Evolutionary conservation across 1,140 invertebrate species (phyloP), one percentile per base, ranked within the genome.

Genomic region (Aphidius gifuensis): DNA sequence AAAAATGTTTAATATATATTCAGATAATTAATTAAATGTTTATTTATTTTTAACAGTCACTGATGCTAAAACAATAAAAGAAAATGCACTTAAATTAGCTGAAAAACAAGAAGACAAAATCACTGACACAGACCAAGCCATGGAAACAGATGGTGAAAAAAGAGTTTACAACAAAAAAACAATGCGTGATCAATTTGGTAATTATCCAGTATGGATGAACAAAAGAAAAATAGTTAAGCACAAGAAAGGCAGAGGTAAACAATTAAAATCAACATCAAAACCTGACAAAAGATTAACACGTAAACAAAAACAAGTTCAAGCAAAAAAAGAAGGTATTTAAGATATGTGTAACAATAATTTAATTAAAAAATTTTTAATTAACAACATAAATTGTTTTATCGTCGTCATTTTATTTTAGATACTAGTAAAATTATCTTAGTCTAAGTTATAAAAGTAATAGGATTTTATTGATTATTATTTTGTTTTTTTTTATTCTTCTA

Each of bases 141-240:
- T 81, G 69, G 77, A 81, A 46, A 75, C 79, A 6, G 80, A 77
- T 40, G 72, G 76, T 4, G 23, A 3, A 3, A 68, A 72, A 11
- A 78, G 82, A 57, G 66, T 80, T 8, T 87, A 82, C 60, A 86
- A 85, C 64, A 82, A 82, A 44, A 87, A 81, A 67, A 88, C 86
- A 2, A 76, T 88, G 65, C 73, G 75, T 16, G 85, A 88, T 78
- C 83, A 88, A 64, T 78, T 80, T 71, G 87, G 87, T 23, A 83
- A 85, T 61, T 88, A 87, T 71, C 87, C 87, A 9, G 68, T 82
- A 9, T 88, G 86, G 86, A 82, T 86, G 77, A 84, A 81, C 56
- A 79, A 74, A 53, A 74, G 84, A 66, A 85, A 83, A 70, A 83
- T 86, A 39, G 65, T 70, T 3, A 84, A 83, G 66, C 78, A 80